phyloP scores from a whole-genome alignment of 2,113 vertebrate species.

The Melanerpes formicivorus region DNA sequence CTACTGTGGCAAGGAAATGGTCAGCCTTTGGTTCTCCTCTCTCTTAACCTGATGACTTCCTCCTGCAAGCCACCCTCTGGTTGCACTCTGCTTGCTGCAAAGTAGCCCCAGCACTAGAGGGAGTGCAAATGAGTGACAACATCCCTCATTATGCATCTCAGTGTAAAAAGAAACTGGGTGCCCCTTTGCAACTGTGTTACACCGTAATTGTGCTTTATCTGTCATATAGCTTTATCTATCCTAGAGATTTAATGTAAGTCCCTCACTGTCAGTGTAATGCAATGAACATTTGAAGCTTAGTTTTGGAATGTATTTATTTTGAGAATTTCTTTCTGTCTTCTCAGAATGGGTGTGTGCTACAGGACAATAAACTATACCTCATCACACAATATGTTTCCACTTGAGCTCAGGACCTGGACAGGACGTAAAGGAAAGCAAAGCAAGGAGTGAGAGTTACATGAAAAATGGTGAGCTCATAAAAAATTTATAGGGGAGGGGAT shows the following conservation, averaged over 20 bases:
- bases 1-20: background rate
- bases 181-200: background rate
- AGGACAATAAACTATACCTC: background rate
- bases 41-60: background rate
- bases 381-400: background rate
- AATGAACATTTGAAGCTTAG: background rate
- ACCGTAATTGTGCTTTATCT: background rate
- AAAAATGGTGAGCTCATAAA: constrained; percentile 77
- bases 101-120: background rate
- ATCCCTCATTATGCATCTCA: background rate
- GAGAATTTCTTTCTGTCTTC: background rate
- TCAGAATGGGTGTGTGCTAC: rapidly evolving
- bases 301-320: background rate
- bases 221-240: background rate
- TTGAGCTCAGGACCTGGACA: background rate
- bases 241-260: background rate
- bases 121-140: background rate
- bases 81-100: background rate
- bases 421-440: background rate
- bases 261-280: background rate
- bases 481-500: constrained; percentile 80
- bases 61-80: background rate
- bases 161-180: background rate
- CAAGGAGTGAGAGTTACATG: constrained; percentile 46
- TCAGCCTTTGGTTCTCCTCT: background rate